Conservation (phyloP, 1,140 invertebrate species). For the Trypoxylus dichotomus region DNA sequence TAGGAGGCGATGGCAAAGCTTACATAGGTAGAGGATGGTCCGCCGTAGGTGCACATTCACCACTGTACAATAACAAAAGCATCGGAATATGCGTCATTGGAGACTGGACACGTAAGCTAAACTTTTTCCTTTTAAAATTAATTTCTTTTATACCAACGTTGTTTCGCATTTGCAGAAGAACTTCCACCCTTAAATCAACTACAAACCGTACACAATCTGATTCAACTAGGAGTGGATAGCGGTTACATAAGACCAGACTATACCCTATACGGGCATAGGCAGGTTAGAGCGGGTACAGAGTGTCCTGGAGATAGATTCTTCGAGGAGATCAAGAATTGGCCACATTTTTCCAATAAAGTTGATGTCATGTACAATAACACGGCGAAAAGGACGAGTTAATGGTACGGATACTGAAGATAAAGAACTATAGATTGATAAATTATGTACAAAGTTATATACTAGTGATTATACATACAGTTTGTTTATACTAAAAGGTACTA, state of each 20-base stretch:
- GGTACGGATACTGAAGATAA: background rate
- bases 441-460: background rate
- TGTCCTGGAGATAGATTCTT: constrained; percentile 71
- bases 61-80: constrained; percentile 68
- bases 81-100: constrained; percentile 76
- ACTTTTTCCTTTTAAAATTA: background rate
- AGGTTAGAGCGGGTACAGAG: constrained; percentile 65
- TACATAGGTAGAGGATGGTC: constrained; percentile 79
- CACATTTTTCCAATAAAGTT: constrained; percentile 57
- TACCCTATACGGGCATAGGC: constrained; percentile 69
- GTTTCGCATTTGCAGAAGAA: constrained; percentile 53
- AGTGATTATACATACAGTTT: background rate
- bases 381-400: background rate
- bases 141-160: background rate
- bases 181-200: constrained; percentile 64
- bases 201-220: constrained; percentile 61
- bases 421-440: background rate
- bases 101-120: constrained; percentile 60
- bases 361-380: background rate
- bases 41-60: constrained; percentile 70
- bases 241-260: constrained; percentile 65
- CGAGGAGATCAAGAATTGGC: constrained; percentile 65
- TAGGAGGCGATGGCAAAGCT: constrained; percentile 75
- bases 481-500: too few species aligned
- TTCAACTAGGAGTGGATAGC: constrained; percentile 62